Evolutionary conservation across 1,140 invertebrate genomes (phyloP).

Genomic region (Brachionus rubens): DNA sequence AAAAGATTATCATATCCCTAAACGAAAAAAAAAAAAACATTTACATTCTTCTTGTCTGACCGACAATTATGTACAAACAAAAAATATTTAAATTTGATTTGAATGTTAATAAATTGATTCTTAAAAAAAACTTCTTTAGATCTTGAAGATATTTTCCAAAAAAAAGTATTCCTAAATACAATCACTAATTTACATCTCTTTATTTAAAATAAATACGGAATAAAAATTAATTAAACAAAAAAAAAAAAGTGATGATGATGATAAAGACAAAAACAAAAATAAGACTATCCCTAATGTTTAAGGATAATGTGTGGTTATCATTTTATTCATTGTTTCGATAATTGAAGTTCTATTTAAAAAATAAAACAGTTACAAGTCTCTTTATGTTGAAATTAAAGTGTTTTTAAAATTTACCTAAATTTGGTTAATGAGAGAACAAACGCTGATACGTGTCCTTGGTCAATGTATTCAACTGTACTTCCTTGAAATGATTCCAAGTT

Average conservation of each 20-base stretch:
- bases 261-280: conserved; percentile 5
- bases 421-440: conserved; percentile 79
- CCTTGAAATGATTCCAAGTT: background rate
- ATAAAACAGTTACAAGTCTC: background rate
- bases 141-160: too few relatives aligned
- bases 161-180: too few relatives aligned
- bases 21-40: too few relatives aligned
- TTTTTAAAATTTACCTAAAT: conserved; percentile 70
- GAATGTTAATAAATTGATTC: too few relatives aligned
- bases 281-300: background rate
- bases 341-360: background rate
- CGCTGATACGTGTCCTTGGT: conserved; percentile 80
- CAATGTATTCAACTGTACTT: conserved; percentile 76
- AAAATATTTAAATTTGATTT: too few relatives aligned
- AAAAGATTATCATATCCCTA: too few relatives aligned
- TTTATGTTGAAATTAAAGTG: background rate
- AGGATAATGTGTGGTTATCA: conserved; percentile 22
- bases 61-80: too few relatives aligned
- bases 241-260: conserved; percentile 1
- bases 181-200: too few relatives aligned
- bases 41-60: too few relatives aligned
- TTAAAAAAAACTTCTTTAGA: too few relatives aligned
- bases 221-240: conserved; percentile 49
- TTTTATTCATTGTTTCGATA: conserved; percentile 23
- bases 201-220: background rate